phyloP scores from a whole-genome alignment of 2,888 invertebrate species.

The Oligia fasciuncula region DNA sequence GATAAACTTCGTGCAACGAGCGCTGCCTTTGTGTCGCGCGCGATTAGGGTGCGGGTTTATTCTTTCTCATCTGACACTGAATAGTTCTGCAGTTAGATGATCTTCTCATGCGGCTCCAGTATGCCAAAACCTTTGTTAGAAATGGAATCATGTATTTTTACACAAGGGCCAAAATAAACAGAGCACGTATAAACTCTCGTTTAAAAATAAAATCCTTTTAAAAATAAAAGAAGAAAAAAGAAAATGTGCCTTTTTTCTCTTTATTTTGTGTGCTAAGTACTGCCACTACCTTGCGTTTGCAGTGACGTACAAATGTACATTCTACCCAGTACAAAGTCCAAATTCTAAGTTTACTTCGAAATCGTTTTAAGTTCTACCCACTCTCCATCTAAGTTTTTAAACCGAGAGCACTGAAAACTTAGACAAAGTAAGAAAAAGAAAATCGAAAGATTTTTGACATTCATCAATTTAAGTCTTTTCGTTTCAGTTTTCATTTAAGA shows the following conservation, averaged over 20 bases:
- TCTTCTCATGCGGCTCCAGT: neutral
- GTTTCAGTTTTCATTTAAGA: neutral
- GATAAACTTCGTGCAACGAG: too few species aligned
- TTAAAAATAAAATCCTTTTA: neutral
- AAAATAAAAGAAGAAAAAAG: neutral
- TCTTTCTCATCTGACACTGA: neutral
- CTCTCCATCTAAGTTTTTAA: slow-evolving; percentile 19
- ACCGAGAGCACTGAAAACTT: neutral
- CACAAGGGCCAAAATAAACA: neutral
- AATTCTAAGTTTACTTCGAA: slow-evolving; percentile 35
- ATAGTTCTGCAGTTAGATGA: neutral
- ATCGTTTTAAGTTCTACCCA: slow-evolving; percentile 27
- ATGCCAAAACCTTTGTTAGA: neutral
- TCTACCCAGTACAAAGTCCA: slow-evolving; percentile 26
- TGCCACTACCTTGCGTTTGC: slow-evolving; percentile 15
- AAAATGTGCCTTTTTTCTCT: slow-evolving; percentile 3
- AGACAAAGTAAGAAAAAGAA: slow-evolving; percentile 6
- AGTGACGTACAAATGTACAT: slow-evolving; percentile 22
- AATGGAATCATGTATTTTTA: neutral
- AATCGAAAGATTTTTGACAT: slow-evolving; percentile 1
- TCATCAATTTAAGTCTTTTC: neutral
- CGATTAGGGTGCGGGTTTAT: neutral
- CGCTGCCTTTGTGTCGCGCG: too few species aligned
- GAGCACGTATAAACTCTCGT: neutral
- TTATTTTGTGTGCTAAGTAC: neutral